phyloP scores from a whole-genome alignment of 2,797 vertebrate species.

The Girardinus metallicus region DNA sequence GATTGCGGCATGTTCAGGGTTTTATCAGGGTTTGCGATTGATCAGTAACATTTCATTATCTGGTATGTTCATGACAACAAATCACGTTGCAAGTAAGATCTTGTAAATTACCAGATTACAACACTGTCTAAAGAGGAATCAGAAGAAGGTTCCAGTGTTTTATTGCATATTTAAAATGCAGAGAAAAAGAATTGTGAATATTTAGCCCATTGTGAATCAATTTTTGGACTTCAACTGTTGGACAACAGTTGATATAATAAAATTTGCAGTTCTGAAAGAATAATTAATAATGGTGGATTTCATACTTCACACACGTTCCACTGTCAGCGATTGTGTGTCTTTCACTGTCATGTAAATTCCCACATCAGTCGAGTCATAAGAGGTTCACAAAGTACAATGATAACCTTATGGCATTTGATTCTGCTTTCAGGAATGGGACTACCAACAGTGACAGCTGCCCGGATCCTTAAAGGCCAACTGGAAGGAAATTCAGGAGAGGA shows the following conservation, averaged over 20 bases:
- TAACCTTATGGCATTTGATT: constrained; percentile 32
- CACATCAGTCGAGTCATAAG: constrained; percentile 15
- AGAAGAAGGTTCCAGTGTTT: not conserved
- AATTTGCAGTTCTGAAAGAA: not conserved
- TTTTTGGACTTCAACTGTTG: not conserved
- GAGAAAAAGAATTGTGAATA: not conserved
- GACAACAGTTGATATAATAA: not conserved
- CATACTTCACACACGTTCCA: not conserved
- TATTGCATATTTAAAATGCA: not conserved
- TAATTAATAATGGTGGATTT: not conserved
- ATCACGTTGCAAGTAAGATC: not conserved
- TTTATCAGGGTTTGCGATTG: constrained; percentile 29
- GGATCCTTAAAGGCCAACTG: constrained; percentile 84
- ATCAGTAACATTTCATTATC: constrained; percentile 22
- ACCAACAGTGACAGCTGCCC: constrained; percentile 82
- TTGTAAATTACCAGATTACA: not conserved
- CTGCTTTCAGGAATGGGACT: constrained; percentile 81
- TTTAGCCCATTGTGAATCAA: not conserved
- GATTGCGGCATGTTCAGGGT: constrained; percentile 12
- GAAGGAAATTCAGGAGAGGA: constrained; percentile 78
- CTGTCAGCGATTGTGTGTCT: not conserved
- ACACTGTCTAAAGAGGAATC: not conserved
- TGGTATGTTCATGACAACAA: not conserved
- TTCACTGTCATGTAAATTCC: not conserved
- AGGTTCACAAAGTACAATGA: constrained; percentile 27